Percentiles rank a stretch among this genome's conserved stretches.
These are phyloP conservation scores for Chloromyia formosa DNA, from an alignment of 2,888 invertebrate species.

Conservation along the genomic window DNA sequence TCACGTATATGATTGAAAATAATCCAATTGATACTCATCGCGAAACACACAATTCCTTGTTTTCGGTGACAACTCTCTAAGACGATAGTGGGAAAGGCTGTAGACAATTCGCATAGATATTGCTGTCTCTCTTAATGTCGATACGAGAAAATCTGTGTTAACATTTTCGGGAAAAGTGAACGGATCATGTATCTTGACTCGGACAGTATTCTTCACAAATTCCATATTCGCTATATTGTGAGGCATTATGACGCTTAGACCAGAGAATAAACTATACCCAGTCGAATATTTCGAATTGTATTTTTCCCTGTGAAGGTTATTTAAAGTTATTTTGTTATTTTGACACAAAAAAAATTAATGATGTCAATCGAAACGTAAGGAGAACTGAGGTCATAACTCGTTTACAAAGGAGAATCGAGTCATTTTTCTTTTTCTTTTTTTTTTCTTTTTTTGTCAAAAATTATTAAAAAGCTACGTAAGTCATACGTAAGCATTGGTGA, in stretches of 20 bases:
- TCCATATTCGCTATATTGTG: neutral
- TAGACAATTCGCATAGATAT: slow-evolving; percentile 26
- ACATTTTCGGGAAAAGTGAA: slow-evolving; percentile 30
- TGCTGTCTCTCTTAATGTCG: slow-evolving; percentile 1
- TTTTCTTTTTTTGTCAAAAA: too few species aligned
- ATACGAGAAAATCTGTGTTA: slow-evolving; percentile 9
- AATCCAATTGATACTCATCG: slow-evolving; percentile 32
- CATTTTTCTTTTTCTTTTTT: too few species aligned
- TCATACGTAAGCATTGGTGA: too few species aligned
- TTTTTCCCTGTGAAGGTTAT: neutral
- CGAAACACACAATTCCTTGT: slow-evolving; percentile 25
- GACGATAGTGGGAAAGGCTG: slow-evolving; percentile 2
- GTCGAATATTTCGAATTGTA: neutral
- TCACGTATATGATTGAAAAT: slow-evolving; percentile 29
- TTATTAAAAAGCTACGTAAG: too few species aligned
- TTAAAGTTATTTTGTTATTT: too few species aligned
- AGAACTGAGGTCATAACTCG: too few species aligned
- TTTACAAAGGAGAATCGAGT: too few species aligned
- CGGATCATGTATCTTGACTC: slow-evolving; percentile 31
- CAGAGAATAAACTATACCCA: slow-evolving; percentile 15
- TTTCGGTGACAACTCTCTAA: slow-evolving; percentile 9
- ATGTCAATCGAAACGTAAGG: too few species aligned
- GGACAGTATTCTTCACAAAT: neutral
- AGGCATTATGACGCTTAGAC: neutral
- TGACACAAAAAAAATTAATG: too few species aligned